These are phyloP conservation scores for Petrocephalus schoutedeni DNA, from an alignment of 2,797 vertebrate genomes.

Conservation along the genomic window DNA sequence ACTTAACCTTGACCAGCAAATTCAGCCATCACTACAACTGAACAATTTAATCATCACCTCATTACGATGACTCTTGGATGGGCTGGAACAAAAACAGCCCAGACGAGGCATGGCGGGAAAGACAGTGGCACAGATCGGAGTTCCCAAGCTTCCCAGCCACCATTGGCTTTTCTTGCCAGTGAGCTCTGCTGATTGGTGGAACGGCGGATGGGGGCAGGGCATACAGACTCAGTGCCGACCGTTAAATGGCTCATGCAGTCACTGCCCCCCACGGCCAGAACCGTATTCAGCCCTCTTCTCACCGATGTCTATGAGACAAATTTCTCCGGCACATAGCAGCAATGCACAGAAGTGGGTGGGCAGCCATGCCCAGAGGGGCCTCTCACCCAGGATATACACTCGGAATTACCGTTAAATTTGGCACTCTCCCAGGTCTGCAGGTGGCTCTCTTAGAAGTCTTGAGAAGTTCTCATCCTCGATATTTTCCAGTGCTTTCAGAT, in stretches of 20 bases:
- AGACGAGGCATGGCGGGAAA: not conserved
- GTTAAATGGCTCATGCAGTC: not conserved
- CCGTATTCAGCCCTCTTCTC: not conserved
- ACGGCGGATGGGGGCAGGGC: not conserved
- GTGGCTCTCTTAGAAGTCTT: not conserved
- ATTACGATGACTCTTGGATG: not conserved
- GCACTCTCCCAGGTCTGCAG: not conserved
- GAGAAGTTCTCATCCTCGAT: not conserved
- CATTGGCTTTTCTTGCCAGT: not conserved
- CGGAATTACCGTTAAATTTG: not conserved
- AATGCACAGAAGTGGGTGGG: not conserved
- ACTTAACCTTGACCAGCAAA: conserved; percentile 10
- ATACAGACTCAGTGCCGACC: not conserved
- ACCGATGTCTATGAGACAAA: not conserved
- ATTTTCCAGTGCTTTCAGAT: not conserved
- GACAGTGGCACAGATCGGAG: not conserved
- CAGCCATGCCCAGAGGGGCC: not conserved
- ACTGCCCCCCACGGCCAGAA: not conserved
- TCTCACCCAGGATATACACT: not conserved
- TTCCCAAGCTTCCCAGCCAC: not conserved
- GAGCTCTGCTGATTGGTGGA: not conserved
- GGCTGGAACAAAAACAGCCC: not conserved
- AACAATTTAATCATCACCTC: not conserved
- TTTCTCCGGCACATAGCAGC: not conserved
- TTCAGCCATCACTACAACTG: not conserved